These are phyloP conservation scores for Acrobasis consociella DNA, from an alignment of 2,888 invertebrate species.

Conservation along the genomic window DNA sequence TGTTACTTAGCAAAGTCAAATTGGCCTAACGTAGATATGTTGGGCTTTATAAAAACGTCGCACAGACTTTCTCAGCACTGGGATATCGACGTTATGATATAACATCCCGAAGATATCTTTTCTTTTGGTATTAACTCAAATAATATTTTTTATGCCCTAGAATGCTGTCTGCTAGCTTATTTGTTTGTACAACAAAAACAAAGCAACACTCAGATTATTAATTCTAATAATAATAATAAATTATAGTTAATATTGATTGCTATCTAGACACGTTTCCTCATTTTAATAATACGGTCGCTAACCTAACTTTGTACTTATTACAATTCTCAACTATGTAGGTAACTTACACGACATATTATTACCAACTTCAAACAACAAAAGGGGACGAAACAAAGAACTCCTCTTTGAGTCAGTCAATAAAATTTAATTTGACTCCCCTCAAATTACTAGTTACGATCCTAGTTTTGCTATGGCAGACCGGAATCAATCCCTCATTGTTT, in stretches of 20 bases:
- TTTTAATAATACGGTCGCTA: neutral
- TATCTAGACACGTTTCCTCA: too few relatives aligned
- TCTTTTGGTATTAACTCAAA: too few relatives aligned
- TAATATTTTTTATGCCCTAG: too few relatives aligned
- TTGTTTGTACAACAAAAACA: too few relatives aligned
- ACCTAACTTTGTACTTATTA: neutral
- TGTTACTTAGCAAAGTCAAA: too few relatives aligned
- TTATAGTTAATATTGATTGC: neutral
- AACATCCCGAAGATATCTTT: too few relatives aligned
- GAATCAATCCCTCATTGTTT: conserved; percentile 44
- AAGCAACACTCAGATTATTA: too few relatives aligned
- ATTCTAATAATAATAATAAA: neutral
- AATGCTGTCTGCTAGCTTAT: too few relatives aligned
- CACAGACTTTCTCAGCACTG: too few relatives aligned
- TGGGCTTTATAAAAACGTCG: too few relatives aligned
- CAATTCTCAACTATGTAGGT: neutral
- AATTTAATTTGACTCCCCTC: conserved; percentile 50
- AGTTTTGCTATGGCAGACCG: conserved; percentile 28
- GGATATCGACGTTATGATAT: too few relatives aligned
- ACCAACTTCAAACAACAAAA: conserved; percentile 36
- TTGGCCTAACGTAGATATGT: too few relatives aligned
- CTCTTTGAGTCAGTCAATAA: conserved; percentile 46
- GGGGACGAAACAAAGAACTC: conserved; percentile 47
- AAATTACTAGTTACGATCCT: conserved; percentile 33
- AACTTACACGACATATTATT: conserved; percentile 11